These are phyloP conservation scores for Azorinus chamasolen DNA, from an alignment of 2,888 invertebrate genomes.

Conservation along the genomic window DNA sequence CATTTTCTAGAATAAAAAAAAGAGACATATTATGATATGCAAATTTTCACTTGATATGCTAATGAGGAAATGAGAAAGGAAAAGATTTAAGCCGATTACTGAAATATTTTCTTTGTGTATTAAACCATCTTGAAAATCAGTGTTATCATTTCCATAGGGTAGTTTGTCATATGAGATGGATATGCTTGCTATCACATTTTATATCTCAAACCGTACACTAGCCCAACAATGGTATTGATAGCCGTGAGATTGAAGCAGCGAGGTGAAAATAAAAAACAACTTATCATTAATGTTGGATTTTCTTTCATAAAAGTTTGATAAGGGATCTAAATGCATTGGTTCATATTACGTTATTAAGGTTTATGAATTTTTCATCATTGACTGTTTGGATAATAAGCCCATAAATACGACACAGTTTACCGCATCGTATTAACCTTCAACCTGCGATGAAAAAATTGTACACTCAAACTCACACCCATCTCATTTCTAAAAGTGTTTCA, in stretches of 20 bases:
- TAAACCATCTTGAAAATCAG: slow-evolving; percentile 44
- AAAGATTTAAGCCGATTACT: slow-evolving; percentile 67
- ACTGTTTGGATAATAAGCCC: slow-evolving; percentile 13
- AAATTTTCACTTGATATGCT: slow-evolving; percentile 65
- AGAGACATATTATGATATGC: slow-evolving; percentile 69
- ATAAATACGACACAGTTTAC: slow-evolving; percentile 23
- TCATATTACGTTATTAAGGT: slow-evolving; percentile 34
- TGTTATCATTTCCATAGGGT: slow-evolving; percentile 46
- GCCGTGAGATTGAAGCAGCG: slow-evolving; percentile 30
- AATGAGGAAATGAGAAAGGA: slow-evolving; percentile 55
- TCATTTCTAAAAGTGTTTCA: too few relatives aligned
- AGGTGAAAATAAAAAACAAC: slow-evolving; percentile 44
- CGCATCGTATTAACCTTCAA: slow-evolving; percentile 11
- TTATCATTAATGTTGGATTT: slow-evolving; percentile 54
- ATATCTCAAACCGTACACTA: slow-evolving; percentile 10
- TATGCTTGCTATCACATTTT: slow-evolving; percentile 7
- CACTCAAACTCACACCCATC: too few relatives aligned
- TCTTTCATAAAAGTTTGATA: slow-evolving; percentile 39
- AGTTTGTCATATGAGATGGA: slow-evolving; percentile 66
- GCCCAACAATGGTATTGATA: slow-evolving; percentile 50
- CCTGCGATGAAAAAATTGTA: too few relatives aligned
- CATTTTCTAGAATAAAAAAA: slow-evolving; percentile 58
- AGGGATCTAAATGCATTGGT: slow-evolving; percentile 15
- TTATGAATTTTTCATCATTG: slow-evolving; percentile 44
- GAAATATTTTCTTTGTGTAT: slow-evolving; percentile 66